Evolutionary conservation across 1,140 invertebrate genomes (phyloP).

Genomic region (Reticulitermes speratus): DNA sequence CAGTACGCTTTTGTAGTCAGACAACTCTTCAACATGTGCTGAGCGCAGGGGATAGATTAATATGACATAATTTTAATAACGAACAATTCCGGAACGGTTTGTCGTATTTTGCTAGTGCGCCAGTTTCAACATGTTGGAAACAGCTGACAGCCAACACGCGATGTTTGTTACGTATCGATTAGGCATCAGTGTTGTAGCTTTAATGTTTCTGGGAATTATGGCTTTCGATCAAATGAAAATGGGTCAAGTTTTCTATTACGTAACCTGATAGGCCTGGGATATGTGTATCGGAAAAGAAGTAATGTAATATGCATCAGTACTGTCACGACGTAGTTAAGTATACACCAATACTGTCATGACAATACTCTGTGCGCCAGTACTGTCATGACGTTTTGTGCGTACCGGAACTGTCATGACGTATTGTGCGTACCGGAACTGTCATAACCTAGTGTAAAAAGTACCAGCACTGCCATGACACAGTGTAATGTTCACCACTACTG

Average conservation of each 20-base stretch:
- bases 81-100: not conserved
- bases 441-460: too few species aligned
- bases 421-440: too few species aligned
- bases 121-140: not conserved
- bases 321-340: too few species aligned
- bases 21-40: not conserved
- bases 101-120: not conserved
- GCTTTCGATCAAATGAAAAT: not conserved
- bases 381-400: too few species aligned
- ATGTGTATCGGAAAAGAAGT: too few species aligned
- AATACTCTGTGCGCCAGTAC: too few species aligned
- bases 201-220: not conserved
- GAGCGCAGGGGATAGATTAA: not conserved
- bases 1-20: not conserved
- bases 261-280: not conserved
- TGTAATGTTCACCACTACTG: too few species aligned
- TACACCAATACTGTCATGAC: too few species aligned
- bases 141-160: not conserved
- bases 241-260: not conserved
- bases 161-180: not conserved
- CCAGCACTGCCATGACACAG: too few species aligned
- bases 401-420: too few species aligned
- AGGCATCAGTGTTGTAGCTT: not conserved
- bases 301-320: too few species aligned
- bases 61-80: not conserved